Conservation (phyloP, 1,140 invertebrate species). For the Zaprionus nigranus region DNA sequence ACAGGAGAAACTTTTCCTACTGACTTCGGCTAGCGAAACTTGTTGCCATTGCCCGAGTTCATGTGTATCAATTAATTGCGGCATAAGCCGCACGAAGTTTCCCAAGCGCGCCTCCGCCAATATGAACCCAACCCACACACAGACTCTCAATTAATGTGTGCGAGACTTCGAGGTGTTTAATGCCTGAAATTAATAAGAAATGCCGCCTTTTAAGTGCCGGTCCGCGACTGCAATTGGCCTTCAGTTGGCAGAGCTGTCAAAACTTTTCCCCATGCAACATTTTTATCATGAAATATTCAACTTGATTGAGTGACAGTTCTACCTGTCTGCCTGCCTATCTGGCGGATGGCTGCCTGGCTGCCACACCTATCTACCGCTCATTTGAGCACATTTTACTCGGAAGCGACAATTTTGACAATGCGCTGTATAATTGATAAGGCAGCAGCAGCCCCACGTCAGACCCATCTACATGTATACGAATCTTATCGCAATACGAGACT, state of each 20-base stretch:
- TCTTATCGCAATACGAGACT: not conserved
- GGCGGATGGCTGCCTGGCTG: slow-evolving; percentile 5
- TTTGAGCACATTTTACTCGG: slow-evolving; percentile 28
- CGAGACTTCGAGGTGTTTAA: slow-evolving; percentile 33
- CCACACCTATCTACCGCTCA: too few species aligned
- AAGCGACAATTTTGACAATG: slow-evolving; percentile 47
- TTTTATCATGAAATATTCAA: slow-evolving; percentile 47
- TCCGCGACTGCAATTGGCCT: slow-evolving; percentile 6
- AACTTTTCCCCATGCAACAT: slow-evolving; percentile 28
- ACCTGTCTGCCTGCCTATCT: not conserved
- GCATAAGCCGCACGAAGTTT: slow-evolving; percentile 74
- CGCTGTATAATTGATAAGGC: slow-evolving; percentile 33
- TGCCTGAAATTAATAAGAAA: slow-evolving; percentile 44
- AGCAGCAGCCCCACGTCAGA: not conserved
- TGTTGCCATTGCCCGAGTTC: slow-evolving; percentile 60
- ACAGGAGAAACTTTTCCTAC: slow-evolving; percentile 63
- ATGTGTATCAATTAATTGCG: slow-evolving; percentile 80
- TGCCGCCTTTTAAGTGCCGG: not conserved
- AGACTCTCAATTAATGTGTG: slow-evolving; percentile 35
- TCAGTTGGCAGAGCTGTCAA: slow-evolving; percentile 4
- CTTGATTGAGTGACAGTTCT: slow-evolving; percentile 39
- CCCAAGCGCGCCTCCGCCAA: not conserved
- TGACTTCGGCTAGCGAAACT: slow-evolving; percentile 71
- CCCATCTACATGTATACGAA: not conserved
- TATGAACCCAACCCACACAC: not conserved